Conservation (phyloP, 2,888 invertebrate species). For the Pharmacophagus antenor region DNA sequence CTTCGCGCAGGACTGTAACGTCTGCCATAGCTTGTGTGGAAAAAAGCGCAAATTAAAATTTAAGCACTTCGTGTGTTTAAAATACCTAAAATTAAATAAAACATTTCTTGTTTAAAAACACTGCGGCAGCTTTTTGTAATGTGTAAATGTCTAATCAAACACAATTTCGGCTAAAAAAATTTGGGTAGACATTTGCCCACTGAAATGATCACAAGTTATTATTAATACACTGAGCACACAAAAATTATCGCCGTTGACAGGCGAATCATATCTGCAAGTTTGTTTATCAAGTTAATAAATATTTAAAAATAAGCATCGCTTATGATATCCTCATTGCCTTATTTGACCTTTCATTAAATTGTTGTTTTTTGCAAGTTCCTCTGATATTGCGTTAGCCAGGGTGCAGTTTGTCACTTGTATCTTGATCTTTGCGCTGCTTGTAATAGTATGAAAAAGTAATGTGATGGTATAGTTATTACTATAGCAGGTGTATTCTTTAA, state of each 20-base stretch:
- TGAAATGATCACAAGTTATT: not conserved
- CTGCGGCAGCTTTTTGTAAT: no score
- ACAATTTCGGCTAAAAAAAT: no score
- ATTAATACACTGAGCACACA: not conserved
- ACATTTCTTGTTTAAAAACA: no score
- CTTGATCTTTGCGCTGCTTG: conserved; percentile 17
- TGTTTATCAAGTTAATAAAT: conserved; percentile 23
- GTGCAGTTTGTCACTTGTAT: conserved; percentile 26
- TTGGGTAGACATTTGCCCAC: not conserved
- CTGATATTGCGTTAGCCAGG: conserved; percentile 18
- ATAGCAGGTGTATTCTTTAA: conserved; percentile 11
- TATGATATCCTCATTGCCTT: conserved; percentile 31
- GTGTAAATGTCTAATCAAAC: no score
- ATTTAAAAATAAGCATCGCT: conserved; percentile 26
- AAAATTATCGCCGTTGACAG: conserved; percentile 9
- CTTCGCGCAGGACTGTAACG: not conserved
- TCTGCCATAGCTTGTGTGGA: not conserved
- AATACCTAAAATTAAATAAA: no score
- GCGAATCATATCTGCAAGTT: conserved; percentile 21
- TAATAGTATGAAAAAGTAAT: conserved; percentile 21
- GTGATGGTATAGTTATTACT: conserved; percentile 18
- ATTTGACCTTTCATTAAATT: conserved; percentile 29
- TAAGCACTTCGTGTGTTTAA: not conserved
- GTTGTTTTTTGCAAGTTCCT: conserved; percentile 19
- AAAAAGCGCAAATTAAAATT: not conserved